phyloP scores from a whole-genome alignment of 2,888 invertebrate genomes.

The Lathronympha strigana region DNA sequence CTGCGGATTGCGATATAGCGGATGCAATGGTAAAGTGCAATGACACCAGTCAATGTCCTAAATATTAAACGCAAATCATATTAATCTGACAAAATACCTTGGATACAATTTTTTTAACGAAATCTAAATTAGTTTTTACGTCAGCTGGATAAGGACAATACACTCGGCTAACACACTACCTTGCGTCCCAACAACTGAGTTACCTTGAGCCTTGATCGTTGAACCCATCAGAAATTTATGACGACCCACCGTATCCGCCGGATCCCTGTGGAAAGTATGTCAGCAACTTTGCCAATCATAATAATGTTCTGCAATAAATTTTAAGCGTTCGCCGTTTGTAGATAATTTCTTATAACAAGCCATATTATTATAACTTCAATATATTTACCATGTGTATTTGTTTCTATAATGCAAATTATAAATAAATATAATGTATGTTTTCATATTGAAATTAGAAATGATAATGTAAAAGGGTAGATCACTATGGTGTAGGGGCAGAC shows the following conservation, averaged over 20 bases:
- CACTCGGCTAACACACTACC: slow-evolving; percentile 9
- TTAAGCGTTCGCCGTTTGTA: neutral
- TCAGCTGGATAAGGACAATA: neutral
- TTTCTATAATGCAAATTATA: neutral
- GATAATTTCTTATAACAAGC: neutral
- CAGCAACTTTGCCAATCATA: slow-evolving; percentile 20
- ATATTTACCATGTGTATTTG: neutral
- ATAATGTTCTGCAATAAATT: slow-evolving; percentile 15
- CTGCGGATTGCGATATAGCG: too few species aligned
- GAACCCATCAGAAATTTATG: slow-evolving; percentile 14
- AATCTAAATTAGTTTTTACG: too few species aligned
- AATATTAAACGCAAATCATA: too few species aligned
- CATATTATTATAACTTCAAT: neutral
- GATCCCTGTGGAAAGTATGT: slow-evolving; percentile 16
- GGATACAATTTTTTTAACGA: too few species aligned
- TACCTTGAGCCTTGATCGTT: slow-evolving; percentile 9
- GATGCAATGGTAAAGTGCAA: too few species aligned
- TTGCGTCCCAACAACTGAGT: neutral
- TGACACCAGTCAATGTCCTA: too few species aligned
- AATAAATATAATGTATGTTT: too few species aligned
- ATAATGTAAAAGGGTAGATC: too few species aligned
- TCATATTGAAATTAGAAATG: too few species aligned
- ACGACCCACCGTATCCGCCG: neutral
- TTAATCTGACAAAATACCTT: too few species aligned
- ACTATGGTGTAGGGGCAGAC: too few species aligned